These are phyloP conservation scores for Actinernus sp. DNA, from an alignment of 92 coral and sea anemone species.

Conservation along the genomic window DNA sequence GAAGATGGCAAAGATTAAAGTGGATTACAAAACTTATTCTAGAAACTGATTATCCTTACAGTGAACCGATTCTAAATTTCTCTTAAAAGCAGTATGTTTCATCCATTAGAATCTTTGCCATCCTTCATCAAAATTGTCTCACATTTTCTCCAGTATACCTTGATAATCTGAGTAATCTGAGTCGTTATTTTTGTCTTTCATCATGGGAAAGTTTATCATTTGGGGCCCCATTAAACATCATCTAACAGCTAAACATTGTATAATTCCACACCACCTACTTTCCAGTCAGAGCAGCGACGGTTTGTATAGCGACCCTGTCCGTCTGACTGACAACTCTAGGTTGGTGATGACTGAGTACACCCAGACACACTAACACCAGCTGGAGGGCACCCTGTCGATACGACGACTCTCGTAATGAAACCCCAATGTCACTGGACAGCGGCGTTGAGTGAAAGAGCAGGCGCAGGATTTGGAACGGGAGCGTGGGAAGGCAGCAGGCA, in stretches of 20 bases:
- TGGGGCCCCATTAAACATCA: too few species aligned
- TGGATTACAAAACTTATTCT: too few species aligned
- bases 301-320: slow-evolving; percentile 82
- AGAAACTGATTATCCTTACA: too few species aligned
- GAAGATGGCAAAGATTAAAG: too few species aligned
- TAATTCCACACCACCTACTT: slow-evolving; percentile 54
- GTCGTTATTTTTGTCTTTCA: too few species aligned
- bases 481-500: slow-evolving; percentile 83
- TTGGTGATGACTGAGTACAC: slow-evolving; percentile 94
- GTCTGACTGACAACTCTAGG: slow-evolving; percentile 74
- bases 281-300: slow-evolving; percentile 85
- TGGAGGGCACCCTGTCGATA: slow-evolving; percentile 89
- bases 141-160: too few species aligned
- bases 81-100: too few species aligned
- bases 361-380: slow-evolving; percentile 87
- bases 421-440: slow-evolving; percentile 62
- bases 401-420: slow-evolving; percentile 72
- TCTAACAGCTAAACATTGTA: background rate
- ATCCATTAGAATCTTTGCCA: too few species aligned
- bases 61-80: too few species aligned
- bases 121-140: too few species aligned
- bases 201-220: too few species aligned
- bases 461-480: slow-evolving; percentile 86
- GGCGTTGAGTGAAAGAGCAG: slow-evolving; percentile 69
- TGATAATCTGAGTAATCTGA: too few species aligned